These are phyloP conservation scores for Anthoscopus minutus DNA, from an alignment of 2,113 vertebrate genomes.

Conservation along the genomic window DNA sequence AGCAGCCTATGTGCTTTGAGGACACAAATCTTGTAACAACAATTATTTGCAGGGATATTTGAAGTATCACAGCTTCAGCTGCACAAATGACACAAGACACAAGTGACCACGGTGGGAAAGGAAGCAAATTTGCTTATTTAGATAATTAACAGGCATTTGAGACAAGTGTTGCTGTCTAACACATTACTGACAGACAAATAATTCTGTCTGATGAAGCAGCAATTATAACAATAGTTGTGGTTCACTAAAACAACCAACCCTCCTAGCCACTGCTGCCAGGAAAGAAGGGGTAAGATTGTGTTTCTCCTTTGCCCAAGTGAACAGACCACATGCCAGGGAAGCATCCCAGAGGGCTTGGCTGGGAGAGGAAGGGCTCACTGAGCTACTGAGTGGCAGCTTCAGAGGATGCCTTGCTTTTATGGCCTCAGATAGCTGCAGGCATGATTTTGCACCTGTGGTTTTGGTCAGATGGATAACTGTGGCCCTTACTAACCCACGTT, in stretches of 20 bases:
- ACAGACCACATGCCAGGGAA: background rate
- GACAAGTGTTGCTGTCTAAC: background rate
- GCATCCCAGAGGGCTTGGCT: rapidly evolving
- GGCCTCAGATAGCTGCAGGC: background rate
- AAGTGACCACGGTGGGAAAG: background rate
- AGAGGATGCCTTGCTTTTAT: background rate
- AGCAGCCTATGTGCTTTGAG: background rate
- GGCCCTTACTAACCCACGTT: background rate
- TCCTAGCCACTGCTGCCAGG: background rate
- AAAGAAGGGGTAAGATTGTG: background rate
- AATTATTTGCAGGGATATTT: background rate
- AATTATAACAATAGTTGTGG: background rate
- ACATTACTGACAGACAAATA: background rate
- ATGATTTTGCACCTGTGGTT: background rate
- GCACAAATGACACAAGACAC: background rate
- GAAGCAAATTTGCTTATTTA: background rate
- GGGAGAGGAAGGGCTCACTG: background rate
- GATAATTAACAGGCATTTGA: conserved; percentile 23
- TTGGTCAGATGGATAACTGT: background rate
- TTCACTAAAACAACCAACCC: background rate
- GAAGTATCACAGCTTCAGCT: background rate
- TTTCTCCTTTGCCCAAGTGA: background rate
- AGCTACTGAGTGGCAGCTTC: background rate
- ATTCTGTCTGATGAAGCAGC: background rate
- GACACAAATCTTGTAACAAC: background rate